Base-by-base conservation (phyloP, 1,140 invertebrate genomes). In the Sogatella furcifera region DNA sequence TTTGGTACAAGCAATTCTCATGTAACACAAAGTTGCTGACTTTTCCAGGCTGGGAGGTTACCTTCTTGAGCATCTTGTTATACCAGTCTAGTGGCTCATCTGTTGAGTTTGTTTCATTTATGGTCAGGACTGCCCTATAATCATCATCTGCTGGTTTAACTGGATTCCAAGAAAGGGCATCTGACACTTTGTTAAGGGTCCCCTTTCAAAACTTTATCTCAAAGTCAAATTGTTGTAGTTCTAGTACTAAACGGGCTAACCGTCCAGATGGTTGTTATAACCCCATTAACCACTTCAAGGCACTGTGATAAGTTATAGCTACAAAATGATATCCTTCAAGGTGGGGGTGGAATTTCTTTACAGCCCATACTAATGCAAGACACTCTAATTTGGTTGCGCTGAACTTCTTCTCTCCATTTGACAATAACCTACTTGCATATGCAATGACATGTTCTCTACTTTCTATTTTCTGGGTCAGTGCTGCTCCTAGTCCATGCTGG, bases 281-380 rank as follows among this genome's bases (percentile, higher is more conserved):
- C 8, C 66, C 57, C 19, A 69, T 60, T 9, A 78, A 62, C 67
- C 70, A 78, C 46, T 64, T 66, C 5, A 77, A 58, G 1, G 70
- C 59, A 10, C 68, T 63, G 44, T 78, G 75, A 54, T 79, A 75
- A 1, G 74, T 76, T 9, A 70, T 34, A 1, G 76, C 67, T 1
- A 46, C 69, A 53, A 78, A 76, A 13, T 69, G 57, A 15, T 65
- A 65, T 13, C 69, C 72, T 49, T 69, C 58, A 9, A 78, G 17
- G 61, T 74, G 78, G 44, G 61, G 57, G 15, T 67, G 24, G 38
- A 71, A 69, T 24, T 71, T 65, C 31, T 71, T 62, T 4, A 76
- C 67, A 1, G 68, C 69, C 57, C 65, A 69, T 14, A 76, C 46
- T 8, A 77, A 57, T 14, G 71, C 75, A 19, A 78, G 62, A 46